phyloP scores from a whole-genome alignment of 2,113 vertebrate species.

The Brachyhypopomus occidentalis region DNA sequence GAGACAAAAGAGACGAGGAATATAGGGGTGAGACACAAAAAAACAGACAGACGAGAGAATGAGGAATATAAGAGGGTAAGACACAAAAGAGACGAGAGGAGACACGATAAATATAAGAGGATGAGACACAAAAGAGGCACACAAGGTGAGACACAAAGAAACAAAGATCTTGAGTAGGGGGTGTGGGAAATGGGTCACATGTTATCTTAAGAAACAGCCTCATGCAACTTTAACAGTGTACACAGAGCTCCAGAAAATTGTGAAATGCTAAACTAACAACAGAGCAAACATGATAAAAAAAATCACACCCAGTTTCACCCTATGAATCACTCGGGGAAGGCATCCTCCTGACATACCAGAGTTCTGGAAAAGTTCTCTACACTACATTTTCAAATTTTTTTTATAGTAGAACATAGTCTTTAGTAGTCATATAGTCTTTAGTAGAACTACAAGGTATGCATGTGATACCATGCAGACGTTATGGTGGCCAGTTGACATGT shows the following conservation, averaged over 20 bases:
- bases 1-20: no score
- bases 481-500: background rate
- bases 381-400: no score
- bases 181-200: background rate
- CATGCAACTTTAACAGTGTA: background rate
- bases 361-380: no score
- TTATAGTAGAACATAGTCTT: no score
- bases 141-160: no score
- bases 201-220: background rate
- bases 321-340: background rate
- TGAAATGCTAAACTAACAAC: background rate
- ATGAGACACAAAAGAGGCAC: background rate
- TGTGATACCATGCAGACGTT: background rate
- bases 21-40: no score
- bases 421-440: no score
- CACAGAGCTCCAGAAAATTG: slow-evolving; percentile 13
- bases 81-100: no score
- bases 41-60: no score
- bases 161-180: no score
- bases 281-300: background rate
- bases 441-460: background rate
- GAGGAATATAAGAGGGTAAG: no score
- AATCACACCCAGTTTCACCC: background rate
- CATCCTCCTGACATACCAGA: background rate
- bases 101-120: background rate